phyloP scores from a whole-genome alignment of 2,888 invertebrate species.

The Harmothoe impar region DNA sequence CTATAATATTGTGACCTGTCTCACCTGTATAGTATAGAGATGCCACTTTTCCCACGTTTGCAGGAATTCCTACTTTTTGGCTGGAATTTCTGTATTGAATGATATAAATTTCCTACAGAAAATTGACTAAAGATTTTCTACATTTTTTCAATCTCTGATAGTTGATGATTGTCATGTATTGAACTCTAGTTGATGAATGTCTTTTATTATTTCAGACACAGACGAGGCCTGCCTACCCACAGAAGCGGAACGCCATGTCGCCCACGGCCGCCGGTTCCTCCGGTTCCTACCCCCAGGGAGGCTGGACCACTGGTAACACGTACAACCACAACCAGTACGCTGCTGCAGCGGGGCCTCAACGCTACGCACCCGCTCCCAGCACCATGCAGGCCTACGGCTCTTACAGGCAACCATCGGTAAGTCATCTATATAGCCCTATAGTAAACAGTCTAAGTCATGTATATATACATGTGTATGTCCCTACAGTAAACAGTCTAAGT shows the following conservation, averaged over 20 bases:
- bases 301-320: background rate
- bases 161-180: too few species aligned
- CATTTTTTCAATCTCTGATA: too few species aligned
- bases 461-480: too few species aligned
- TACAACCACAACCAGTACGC: constrained; percentile 20
- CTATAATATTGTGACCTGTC: too few species aligned
- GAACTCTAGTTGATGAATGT: background rate
- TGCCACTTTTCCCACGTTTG: too few species aligned
- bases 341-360: constrained; percentile 17
- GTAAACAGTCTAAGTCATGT: too few species aligned
- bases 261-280: constrained; percentile 49
- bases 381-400: constrained; percentile 57
- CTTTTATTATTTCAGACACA: constrained; percentile 28
- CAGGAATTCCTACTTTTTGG: too few species aligned
- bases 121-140: too few species aligned
- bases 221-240: constrained; percentile 47
- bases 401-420: constrained; percentile 51
- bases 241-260: constrained; percentile 59
- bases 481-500: too few species aligned
- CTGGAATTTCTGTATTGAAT: too few species aligned
- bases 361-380: constrained; percentile 21
- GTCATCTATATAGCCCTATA: background rate
- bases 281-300: constrained; percentile 21
- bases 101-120: too few species aligned
- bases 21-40: too few species aligned